A percentile compares a stretch with the other conserved stretches of the same genome.
phyloP scores from a whole-genome alignment of 2,113 vertebrate genomes.

The Pogona vitticeps region DNA sequence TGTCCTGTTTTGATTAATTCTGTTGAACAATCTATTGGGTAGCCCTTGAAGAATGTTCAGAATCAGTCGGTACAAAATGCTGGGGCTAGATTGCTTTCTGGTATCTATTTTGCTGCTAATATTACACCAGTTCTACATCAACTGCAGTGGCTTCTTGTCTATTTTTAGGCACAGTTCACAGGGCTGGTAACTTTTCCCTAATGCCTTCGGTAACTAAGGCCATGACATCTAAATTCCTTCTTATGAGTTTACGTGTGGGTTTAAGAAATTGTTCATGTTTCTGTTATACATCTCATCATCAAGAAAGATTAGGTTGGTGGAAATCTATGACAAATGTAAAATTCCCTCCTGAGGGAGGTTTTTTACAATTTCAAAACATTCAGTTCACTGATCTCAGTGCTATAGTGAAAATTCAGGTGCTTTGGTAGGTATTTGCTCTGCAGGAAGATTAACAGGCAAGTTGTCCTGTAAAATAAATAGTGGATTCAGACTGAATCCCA shows the following conservation, averaged over 20 bases:
- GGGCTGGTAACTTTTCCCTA: not conserved
- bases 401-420: not conserved
- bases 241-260: not conserved
- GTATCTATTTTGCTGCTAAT: not conserved
- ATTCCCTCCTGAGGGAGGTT: too few species aligned
- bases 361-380: not conserved
- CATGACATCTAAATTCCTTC: not conserved
- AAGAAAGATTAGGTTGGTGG: not conserved
- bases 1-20: not conserved
- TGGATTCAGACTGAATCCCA: not conserved
- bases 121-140: not conserved
- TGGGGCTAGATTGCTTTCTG: too few species aligned
- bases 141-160: not conserved
- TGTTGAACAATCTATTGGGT: not conserved
- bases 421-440: not conserved
- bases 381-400: not conserved
- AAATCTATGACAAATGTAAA: not conserved
- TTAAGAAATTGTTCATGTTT: not conserved
- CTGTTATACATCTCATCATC: not conserved
- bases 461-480: not conserved
- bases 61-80: not conserved
- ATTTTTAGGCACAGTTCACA: not conserved
- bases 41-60: not conserved
- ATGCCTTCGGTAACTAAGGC: too few species aligned
- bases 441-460: not conserved